phyloP scores from a whole-genome alignment of 35 echinoderm and acorn worm species.

The Heliocidaris tuberculata region DNA sequence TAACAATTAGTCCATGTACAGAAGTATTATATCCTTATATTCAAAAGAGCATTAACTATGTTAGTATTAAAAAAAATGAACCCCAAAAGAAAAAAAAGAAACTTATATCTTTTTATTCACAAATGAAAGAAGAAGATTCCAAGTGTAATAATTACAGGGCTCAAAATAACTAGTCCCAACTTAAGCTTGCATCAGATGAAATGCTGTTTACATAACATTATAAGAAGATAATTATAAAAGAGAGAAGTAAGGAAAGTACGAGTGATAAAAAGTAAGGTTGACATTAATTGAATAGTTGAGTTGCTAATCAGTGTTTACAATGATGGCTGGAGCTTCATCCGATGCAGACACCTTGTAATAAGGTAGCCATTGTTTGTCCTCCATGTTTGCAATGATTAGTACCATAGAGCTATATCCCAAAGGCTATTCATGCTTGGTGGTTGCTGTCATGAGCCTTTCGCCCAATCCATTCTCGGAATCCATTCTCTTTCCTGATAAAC shows the following conservation, averaged over 20 bases:
- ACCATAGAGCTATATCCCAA: not conserved
- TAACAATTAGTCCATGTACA: not conserved
- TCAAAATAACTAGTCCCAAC: not conserved
- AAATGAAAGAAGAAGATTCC: not conserved
- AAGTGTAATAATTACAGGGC: not conserved
- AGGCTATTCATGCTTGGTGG: not conserved
- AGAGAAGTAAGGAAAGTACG: not conserved
- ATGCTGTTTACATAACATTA: not conserved
- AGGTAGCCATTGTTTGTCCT: not conserved
- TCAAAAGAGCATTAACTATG: not conserved
- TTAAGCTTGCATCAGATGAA: not conserved
- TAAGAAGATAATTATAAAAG: not conserved
- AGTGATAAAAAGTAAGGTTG: not conserved
- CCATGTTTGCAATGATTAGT: not conserved
- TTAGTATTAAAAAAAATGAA: not conserved
- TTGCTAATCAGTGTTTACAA: not conserved
- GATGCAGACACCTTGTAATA: not conserved
- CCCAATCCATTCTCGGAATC: not conserved
- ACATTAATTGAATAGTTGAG: not conserved
- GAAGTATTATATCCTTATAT: not conserved
- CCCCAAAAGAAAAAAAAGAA: not conserved
- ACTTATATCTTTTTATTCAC: not conserved
- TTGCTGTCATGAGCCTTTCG: not conserved
- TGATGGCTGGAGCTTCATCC: not conserved
- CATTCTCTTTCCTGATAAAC: not conserved